These are phyloP conservation scores for Clarias pachynema DNA, from an alignment of 2,797 vertebrate genomes.

Conservation along the genomic window DNA sequence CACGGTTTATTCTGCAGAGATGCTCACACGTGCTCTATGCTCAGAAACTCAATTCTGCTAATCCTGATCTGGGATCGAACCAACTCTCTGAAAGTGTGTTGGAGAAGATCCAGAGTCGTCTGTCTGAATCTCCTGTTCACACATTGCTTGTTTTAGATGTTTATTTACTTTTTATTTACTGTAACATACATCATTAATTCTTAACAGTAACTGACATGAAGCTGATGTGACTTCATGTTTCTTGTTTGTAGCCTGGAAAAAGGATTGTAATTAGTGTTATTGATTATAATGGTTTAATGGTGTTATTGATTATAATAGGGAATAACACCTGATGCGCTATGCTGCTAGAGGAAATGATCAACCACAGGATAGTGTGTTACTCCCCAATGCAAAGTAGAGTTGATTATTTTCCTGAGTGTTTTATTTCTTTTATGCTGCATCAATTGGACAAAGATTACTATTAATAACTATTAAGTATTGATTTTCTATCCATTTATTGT, in stretches of 20 bases:
- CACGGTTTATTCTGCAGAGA: constrained; percentile 34
- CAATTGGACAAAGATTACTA: neutral
- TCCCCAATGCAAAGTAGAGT: neutral
- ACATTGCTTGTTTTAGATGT: neutral
- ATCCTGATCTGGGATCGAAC: neutral
- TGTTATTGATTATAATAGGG: neutral
- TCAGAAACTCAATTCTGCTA: neutral
- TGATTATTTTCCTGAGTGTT: neutral
- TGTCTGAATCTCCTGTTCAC: neutral
- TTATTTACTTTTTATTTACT: neutral
- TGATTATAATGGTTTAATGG: neutral
- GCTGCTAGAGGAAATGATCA: neutral
- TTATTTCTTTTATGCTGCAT: neutral
- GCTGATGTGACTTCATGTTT: neutral
- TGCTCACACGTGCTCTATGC: neutral
- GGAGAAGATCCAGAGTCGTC: neutral
- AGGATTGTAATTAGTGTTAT: neutral
- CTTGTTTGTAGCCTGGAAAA: neutral
- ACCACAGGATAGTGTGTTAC: neutral
- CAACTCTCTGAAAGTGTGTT: neutral
- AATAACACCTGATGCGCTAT: neutral
- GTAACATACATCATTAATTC: neutral
- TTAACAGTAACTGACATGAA: neutral
- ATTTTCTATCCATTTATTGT: neutral
- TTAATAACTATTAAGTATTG: neutral